Evolutionary conservation across 2,113 vertebrate species (phyloP).

Genomic region (Phyllostomus hastatus): DNA sequence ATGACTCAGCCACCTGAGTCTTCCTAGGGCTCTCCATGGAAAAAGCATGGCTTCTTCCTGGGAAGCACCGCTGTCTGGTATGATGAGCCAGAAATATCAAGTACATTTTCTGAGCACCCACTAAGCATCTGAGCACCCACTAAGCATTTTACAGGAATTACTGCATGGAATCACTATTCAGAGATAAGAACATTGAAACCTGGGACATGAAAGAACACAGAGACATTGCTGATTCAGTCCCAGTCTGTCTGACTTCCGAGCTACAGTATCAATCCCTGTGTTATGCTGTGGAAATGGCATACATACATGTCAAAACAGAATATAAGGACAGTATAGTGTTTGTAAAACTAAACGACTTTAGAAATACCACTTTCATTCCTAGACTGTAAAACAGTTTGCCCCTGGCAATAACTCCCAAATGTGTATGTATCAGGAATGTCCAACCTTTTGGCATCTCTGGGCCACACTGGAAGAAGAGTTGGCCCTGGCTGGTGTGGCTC

Average conservation of each 20-base stretch:
- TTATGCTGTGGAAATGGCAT: not conserved
- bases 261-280: not conserved
- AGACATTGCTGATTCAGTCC: not conserved
- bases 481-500: no score
- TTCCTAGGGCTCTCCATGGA: not conserved
- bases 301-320: not conserved
- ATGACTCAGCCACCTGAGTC: not conserved
- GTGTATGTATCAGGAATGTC: not conserved
- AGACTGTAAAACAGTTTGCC: not conserved
- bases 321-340: not conserved
- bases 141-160: conserved; percentile 13
- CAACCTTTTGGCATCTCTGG: no score
- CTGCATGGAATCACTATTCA: conserved; percentile 1
- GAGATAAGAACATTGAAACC: not conserved
- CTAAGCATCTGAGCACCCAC: not conserved
- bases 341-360: conserved; percentile 16
- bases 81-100: not conserved
- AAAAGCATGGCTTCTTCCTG: conserved; percentile 5
- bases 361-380: not conserved
- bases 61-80: not conserved
- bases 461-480: no score
- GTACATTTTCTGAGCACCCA: conserved; percentile 1
- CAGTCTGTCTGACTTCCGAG: not conserved
- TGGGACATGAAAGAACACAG: not conserved
- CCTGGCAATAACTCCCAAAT: not conserved